Conservation (phyloP, 2,888 invertebrate species). For the Dione juno region DNA sequence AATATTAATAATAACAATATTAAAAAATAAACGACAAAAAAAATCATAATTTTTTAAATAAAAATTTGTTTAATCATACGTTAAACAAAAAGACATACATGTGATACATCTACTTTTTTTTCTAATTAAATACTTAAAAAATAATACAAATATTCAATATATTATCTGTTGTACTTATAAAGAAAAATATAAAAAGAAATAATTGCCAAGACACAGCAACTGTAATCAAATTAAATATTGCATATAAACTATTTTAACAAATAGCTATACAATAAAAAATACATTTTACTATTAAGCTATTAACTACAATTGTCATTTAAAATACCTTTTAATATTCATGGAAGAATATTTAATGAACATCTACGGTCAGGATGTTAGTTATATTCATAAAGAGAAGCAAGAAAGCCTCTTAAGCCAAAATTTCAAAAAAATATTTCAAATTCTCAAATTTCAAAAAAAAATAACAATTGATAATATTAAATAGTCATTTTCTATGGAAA, state of each 20-base stretch:
- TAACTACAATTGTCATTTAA: not conserved
- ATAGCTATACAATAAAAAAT: slow-evolving; percentile 8
- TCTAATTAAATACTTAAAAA: not conserved
- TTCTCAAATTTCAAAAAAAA: too few relatives aligned
- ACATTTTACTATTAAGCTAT: not conserved
- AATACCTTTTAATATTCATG: not conserved
- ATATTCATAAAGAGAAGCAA: not conserved
- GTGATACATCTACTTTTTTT: not conserved
- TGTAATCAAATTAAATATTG: not conserved
- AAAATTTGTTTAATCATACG: too few relatives aligned
- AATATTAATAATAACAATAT: too few relatives aligned
- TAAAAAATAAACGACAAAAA: too few relatives aligned
- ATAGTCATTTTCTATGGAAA: too few relatives aligned
- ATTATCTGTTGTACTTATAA: not conserved
- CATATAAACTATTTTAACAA: slow-evolving; percentile 20
- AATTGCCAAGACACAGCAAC: not conserved
- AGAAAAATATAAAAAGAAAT: not conserved
- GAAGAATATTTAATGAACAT: not conserved
- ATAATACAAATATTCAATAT: not conserved
- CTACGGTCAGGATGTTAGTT: not conserved
- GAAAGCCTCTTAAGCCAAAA: not conserved
- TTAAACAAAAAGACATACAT: not conserved
- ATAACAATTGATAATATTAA: too few relatives aligned
- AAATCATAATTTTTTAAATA: too few relatives aligned
- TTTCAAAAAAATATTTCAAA: not conserved